Evolutionary conservation across 2,113 vertebrate genomes (phyloP), one percentile per base, ranked within the genome.

Genomic region (Phalacrocorax brasilianus): DNA sequence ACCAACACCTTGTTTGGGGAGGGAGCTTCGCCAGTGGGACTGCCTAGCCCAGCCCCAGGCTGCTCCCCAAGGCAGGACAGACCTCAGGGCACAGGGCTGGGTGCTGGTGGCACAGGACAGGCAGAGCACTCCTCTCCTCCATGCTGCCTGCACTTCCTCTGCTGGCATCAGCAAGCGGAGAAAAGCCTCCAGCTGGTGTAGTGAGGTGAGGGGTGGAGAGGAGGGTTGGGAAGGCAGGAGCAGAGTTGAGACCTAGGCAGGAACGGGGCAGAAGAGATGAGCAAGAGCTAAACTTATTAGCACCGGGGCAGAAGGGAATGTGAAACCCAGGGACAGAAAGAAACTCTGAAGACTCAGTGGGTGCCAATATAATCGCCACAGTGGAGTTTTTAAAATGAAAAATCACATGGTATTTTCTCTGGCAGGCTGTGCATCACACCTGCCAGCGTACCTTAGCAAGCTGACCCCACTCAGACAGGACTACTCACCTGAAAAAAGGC

Each of bases 381-480:
- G 35, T 8, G 21, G 61, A 27, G 27, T 83, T 84, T 44, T 53
- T 15, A 15, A 19, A 24, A 32, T 19, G 12, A 26, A 44, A 72
- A 72, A 63, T 44, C 35, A 26, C 24, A 6, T 0, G 2, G 12
- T 17, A 6, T 68, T n/a, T 68, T 67, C 42, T 40, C 23, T 18
- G 28, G 14, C 0, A 5, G 35, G 30, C 30, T 67, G 44, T 11
- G 44, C 5, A 0, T 59, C 30, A 8, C 13, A 6, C 20, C 73
- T 6, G 28, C 15, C 71, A 86, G 62, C n/a, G 61, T 19, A 71
- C 71, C 63, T 59, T 62, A 28, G 16, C 23, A 42, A 15, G 30
- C 52, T 12, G 66, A 50, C 15, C 35, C 30, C 0, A 1, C 32
- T 44, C 16, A 20, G 24, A 35, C 0, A 2, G 44, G 53, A 49